Evolutionary conservation across 2,888 invertebrate genomes (phyloP).

Genomic region (Phortica magna): DNA sequence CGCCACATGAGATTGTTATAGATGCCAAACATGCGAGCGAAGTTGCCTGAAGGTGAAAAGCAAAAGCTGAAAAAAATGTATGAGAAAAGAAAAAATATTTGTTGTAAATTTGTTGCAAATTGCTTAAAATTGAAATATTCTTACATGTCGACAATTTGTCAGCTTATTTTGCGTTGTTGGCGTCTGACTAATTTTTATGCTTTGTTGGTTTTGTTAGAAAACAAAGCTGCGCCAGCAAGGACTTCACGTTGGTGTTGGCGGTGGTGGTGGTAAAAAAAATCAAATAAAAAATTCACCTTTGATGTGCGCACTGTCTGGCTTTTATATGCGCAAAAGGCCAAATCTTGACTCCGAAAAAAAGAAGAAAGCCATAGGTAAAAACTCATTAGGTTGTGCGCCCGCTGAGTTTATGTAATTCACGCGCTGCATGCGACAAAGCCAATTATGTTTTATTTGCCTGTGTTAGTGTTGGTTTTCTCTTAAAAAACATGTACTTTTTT

Average conservation of each 20-base stretch:
- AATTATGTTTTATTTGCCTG: conserved; percentile 24
- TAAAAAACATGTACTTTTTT: neutral
- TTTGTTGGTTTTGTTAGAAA: neutral
- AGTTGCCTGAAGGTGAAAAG: neutral
- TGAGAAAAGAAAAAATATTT: neutral
- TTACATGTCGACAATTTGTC: conserved; percentile 14
- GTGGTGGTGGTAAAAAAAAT: neutral
- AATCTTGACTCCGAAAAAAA: conserved; percentile 1
- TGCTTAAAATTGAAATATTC: conserved; percentile 14
- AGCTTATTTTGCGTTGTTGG: neutral
- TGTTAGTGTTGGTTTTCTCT: neutral
- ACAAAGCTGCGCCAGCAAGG: neutral
- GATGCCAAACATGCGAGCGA: neutral
- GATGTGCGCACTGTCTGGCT: conserved; percentile 17
- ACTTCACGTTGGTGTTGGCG: neutral
- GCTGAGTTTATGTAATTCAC: conserved; percentile 31
- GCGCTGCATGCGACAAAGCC: conserved; percentile 32
- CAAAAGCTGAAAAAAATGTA: neutral
- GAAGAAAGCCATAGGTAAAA: conserved; percentile 21
- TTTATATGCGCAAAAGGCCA: neutral
- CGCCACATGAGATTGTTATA: neutral
- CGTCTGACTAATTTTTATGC: neutral
- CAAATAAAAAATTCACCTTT: conserved; percentile 8
- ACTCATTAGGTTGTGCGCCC: conserved; percentile 25
- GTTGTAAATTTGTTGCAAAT: conserved; percentile 6